These are phyloP conservation scores for Rhinatrema bivittatum DNA, from an alignment of 2,797 vertebrate species.

Conservation along the genomic window DNA sequence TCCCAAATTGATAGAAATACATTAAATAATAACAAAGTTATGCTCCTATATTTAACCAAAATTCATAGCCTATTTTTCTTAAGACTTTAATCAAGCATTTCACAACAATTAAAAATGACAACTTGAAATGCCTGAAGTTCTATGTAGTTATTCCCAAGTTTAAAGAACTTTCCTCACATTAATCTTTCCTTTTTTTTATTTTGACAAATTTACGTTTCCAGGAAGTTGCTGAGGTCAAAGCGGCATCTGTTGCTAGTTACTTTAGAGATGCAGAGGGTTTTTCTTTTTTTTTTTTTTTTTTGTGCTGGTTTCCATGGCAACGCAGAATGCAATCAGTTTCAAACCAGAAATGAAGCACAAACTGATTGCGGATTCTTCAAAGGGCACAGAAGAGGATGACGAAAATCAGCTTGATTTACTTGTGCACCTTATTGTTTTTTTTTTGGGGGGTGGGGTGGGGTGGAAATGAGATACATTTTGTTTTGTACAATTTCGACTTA, in stretches of 20 bases:
- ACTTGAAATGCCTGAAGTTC: constrained; percentile 2
- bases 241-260: constrained; percentile 90
- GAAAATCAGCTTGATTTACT: constrained; percentile 25
- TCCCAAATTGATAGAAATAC: too few species aligned
- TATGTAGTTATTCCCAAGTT: constrained; percentile 25
- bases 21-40: not conserved
- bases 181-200: constrained; percentile 81
- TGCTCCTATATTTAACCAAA: not conserved
- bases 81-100: not conserved
- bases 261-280: constrained; percentile 62
- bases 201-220: constrained; percentile 90
- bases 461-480: too few species aligned
- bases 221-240: constrained; percentile 85
- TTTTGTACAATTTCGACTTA: too few species aligned
- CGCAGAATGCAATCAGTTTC: constrained; percentile 65
- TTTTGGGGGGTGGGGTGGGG: too few species aligned
- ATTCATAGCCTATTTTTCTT: not conserved
- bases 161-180: constrained; percentile 57
- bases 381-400: constrained; percentile 52
- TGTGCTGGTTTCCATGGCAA: constrained; percentile 68
- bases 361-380: constrained; percentile 48
- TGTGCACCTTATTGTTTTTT: too few species aligned
- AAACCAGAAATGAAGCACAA: constrained; percentile 23
- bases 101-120: not conserved
- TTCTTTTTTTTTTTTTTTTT: too few species aligned